These are phyloP conservation scores for Pholis gunnellus DNA, from an alignment of 2,113 vertebrate species.

Conservation along the genomic window DNA sequence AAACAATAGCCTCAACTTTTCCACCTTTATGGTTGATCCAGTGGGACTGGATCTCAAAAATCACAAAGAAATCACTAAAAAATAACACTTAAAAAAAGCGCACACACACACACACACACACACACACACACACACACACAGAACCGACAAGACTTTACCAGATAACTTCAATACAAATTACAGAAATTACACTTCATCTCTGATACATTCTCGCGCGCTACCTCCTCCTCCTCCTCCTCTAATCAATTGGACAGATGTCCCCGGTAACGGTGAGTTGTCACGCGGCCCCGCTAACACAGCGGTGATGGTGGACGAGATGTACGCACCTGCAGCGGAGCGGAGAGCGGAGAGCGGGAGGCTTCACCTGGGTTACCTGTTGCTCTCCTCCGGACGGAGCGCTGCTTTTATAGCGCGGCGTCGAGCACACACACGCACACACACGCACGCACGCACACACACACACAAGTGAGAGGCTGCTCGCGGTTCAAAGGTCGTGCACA, in stretches of 20 bases:
- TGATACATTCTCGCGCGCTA: neutral
- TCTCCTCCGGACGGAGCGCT: neutral
- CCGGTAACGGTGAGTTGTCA: no score
- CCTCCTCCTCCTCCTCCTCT: neutral
- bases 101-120: no score
- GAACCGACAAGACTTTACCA: no score
- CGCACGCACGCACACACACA: neutral
- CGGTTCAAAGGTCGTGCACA: slow-evolving; percentile 63
- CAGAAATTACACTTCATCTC: neutral
- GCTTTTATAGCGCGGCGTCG: slow-evolving; percentile 67
- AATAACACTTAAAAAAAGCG: neutral
- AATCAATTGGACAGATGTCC: neutral
- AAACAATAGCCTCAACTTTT: accelerated
- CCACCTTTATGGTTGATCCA: neutral
- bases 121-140: no score
- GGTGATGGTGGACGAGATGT: no score
- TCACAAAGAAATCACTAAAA: no score
- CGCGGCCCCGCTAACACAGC: neutral
- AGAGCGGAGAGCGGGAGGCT: slow-evolving; percentile 33
- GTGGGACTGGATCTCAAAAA: neutral
- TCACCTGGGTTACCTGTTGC: slow-evolving; percentile 70
- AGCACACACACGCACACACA: neutral
- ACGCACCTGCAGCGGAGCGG: slow-evolving; percentile 61
- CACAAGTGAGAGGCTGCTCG: neutral
- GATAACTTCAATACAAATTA: neutral